Evolutionary conservation across 2,113 vertebrate genomes (phyloP).

Genomic region (Bothrops jararaca): DNA sequence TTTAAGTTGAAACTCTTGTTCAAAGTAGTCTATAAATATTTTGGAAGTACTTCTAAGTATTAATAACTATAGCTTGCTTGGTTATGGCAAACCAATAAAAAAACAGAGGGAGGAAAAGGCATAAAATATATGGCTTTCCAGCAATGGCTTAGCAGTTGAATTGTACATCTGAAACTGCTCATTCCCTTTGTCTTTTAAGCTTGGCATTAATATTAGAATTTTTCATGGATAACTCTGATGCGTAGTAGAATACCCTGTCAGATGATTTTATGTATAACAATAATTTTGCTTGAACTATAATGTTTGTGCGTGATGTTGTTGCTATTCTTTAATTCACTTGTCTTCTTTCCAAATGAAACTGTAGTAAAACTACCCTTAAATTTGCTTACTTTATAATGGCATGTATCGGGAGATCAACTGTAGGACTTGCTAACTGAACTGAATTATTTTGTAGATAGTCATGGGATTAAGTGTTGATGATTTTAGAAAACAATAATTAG

Average conservation of each 20-base stretch:
- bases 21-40: neutral
- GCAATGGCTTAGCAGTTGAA: neutral
- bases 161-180: neutral
- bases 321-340: neutral
- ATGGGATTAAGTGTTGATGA: neutral
- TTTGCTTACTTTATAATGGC: neutral
- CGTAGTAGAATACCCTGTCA: neutral
- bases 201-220: neutral
- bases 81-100: neutral
- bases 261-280: neutral
- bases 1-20: neutral
- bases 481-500: slow-evolving; percentile 10
- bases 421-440: neutral
- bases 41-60: neutral
- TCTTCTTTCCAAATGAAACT: neutral
- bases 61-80: neutral
- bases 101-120: neutral
- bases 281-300: neutral
- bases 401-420: neutral
- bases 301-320: neutral
- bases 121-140: neutral
- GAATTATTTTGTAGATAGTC: neutral
- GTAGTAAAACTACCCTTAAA: neutral
- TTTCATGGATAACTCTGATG: neutral
- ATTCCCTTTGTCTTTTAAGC: neutral